phyloP scores from a whole-genome alignment of 2,888 invertebrate species.

The Trichopria drosophilae region DNA sequence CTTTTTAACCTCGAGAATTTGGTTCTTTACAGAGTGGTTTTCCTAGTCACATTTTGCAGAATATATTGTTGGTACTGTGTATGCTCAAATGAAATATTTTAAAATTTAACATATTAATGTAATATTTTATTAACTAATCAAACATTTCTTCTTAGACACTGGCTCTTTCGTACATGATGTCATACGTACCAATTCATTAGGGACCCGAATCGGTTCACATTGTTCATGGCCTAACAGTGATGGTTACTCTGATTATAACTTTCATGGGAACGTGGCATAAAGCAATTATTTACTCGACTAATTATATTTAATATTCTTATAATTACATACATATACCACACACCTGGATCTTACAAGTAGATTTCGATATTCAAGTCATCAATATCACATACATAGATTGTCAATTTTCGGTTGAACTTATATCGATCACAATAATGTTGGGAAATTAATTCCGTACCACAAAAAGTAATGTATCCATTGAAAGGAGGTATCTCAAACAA shows the following conservation, averaged over 20 bases:
- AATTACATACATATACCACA: too few relatives aligned
- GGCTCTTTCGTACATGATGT: constrained; percentile 60
- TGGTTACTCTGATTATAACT: constrained; percentile 56
- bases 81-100: constrained; percentile 38
- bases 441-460: too few relatives aligned
- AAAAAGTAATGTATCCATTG: too few relatives aligned
- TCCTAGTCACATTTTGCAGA: constrained; percentile 53
- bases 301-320: too few relatives aligned
- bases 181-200: constrained; percentile 59
- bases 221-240: constrained; percentile 60
- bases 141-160: constrained; percentile 54
- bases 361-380: too few relatives aligned
- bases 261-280: constrained; percentile 61
- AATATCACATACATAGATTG: too few relatives aligned
- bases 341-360: too few relatives aligned
- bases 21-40: constrained; percentile 37
- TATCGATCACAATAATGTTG: too few relatives aligned
- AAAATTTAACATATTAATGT: background rate
- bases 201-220: constrained; percentile 60
- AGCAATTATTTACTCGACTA: too few relatives aligned
- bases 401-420: too few relatives aligned
- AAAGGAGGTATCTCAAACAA: too few relatives aligned
- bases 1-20: too few relatives aligned
- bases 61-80: constrained; percentile 51
- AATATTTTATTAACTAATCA: background rate